phyloP scores from a whole-genome alignment of 2,888 invertebrate species.

The Andrena fulva region DNA sequence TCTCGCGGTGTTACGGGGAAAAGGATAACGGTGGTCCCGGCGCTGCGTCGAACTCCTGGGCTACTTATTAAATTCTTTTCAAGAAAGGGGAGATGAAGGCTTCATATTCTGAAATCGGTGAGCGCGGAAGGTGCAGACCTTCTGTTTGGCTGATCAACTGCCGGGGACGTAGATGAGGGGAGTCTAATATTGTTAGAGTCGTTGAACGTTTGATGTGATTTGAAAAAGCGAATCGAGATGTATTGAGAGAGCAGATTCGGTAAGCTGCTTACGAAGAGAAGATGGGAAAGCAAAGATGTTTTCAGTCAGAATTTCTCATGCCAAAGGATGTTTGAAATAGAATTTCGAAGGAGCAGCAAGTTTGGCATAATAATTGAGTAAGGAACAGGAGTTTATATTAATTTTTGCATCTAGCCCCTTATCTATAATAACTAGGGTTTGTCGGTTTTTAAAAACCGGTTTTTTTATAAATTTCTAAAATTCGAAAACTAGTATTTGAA shows the following conservation, averaged over 20 bases:
- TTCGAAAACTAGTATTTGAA: too few species aligned
- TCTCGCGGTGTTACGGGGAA: background rate
- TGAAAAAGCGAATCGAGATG: background rate
- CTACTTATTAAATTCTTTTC: constrained; percentile 5
- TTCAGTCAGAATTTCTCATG: too few species aligned
- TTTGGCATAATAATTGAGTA: too few species aligned
- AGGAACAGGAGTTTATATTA: too few species aligned
- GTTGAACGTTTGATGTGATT: constrained; percentile 2
- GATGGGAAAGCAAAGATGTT: background rate
- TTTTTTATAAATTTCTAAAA: too few species aligned
- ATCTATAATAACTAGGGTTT: too few species aligned
- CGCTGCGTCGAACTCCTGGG: background rate
- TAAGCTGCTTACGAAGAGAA: background rate
- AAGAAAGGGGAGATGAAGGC: background rate
- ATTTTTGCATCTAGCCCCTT: too few species aligned
- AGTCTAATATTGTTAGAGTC: background rate
- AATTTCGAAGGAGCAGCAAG: too few species aligned
- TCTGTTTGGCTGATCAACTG: constrained; percentile 5
- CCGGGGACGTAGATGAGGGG: constrained; percentile 1
- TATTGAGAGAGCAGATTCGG: background rate
- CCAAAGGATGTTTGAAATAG: too few species aligned
- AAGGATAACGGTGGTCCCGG: constrained; percentile 14
- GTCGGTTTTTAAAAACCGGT: too few species aligned
- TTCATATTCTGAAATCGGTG: background rate
- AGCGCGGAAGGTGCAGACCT: background rate